Evolutionary conservation across 1,140 invertebrate species (phyloP).

Genomic region (Chymomyza costata): DNA sequence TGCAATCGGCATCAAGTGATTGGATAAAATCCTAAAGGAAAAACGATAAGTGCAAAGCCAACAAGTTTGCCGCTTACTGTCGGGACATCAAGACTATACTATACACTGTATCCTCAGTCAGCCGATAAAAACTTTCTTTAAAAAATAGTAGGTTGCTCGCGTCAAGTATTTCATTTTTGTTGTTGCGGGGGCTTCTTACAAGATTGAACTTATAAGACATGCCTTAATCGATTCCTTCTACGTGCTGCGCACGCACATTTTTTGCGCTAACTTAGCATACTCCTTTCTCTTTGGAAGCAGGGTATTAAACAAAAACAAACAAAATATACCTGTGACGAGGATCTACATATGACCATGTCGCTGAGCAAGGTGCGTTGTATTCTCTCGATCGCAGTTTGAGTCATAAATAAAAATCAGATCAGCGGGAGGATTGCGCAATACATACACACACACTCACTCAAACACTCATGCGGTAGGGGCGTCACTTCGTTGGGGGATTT

Average conservation of each 20-base stretch:
- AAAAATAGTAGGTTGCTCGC: too few species aligned
- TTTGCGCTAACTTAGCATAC: too few species aligned
- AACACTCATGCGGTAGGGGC: background rate
- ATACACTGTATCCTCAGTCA: conserved; percentile 9
- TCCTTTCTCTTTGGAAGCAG: conserved; percentile 32
- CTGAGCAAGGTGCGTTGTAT: conserved; percentile 5
- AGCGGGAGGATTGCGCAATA: conserved; percentile 61
- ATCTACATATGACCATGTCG: conserved; percentile 5
- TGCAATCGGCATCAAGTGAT: too few species aligned
- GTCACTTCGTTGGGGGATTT: conserved; percentile 11
- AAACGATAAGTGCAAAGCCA: background rate
- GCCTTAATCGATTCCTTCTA: too few species aligned
- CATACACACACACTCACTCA: conserved; percentile 4
- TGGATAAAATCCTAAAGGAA: too few species aligned
- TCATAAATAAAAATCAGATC: conserved; percentile 74
- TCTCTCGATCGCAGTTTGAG: conserved; percentile 7
- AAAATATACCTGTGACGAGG: conserved; percentile 3
- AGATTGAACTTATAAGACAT: too few species aligned
- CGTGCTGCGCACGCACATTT: too few species aligned
- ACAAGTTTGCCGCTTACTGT: too few species aligned
- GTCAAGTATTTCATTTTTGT: too few species aligned
- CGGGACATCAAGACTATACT: background rate
- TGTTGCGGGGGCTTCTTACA: too few species aligned
- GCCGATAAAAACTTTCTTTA: too few species aligned
- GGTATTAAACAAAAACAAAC: too few species aligned